Base-by-base conservation (phyloP, 2,888 invertebrate genomes). In the Ferdinandea cuprea region DNA sequence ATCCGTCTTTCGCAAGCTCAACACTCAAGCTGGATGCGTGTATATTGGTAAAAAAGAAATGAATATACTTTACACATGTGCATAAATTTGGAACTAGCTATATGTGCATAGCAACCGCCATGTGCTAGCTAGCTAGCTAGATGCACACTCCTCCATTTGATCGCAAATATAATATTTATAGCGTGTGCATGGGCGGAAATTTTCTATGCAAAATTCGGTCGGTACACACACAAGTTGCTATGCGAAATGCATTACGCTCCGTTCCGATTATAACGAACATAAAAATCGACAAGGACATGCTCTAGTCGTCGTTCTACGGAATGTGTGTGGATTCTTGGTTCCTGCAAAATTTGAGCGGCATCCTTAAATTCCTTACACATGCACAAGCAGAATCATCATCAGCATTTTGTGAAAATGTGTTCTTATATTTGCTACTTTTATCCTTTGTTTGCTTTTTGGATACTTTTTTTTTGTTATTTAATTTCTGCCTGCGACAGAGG, bases 131-230 rank as follows among this genome's bases (percentile, higher is more conserved):
- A n/a, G n/a, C n/a, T 42, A 37, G 65, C 50, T 30, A 58, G 69
- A 65, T 71, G 66, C 58, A 65, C 52, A 66, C 58, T 71, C 77
- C 59, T 66, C 61, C 77, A 54, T 81, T 81, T 77, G 71, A 66
- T 58, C 63, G 77, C 77, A 77, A 77, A 77, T 83, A 78, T 77
- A 77, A 83, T 77, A 83, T 83, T 83, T 77, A 83, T 83, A 72
- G 54, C 72, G 66, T 72, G 66, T 72, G 68, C 77, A 77, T 72
- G 77, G 59, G 30, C 48, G n/a, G n/a, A 59, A 83, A 83, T 77
- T 35, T 77, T 71, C 65, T 72, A 72, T 72, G 81, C 81, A 56
- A 77, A 83, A 83, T 72, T 52, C 56, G 48, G 19, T 77, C 19
- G 35, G 46, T 19, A 58, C 63, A 66, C 46, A 78, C 48, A 69